Percentiles rank a stretch among this genome's conserved stretches.
Evolutionary conservation across 1,140 invertebrate genomes (phyloP).

Genomic region (Bombus soroeensis): DNA sequence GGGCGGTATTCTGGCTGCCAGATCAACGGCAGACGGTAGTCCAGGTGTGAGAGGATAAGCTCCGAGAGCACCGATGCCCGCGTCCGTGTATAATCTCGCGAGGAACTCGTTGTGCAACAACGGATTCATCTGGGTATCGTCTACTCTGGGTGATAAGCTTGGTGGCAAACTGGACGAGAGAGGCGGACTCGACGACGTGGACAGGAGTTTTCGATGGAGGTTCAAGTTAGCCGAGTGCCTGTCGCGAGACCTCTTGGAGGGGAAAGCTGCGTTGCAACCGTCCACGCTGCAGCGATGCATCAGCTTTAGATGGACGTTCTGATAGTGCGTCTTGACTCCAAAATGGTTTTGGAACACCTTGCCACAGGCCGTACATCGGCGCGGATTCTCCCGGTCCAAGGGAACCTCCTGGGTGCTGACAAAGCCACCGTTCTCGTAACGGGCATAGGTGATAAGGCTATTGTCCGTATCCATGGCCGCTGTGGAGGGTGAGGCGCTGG

Average conservation of each 20-base stretch:
- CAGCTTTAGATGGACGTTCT: conserved; percentile 97
- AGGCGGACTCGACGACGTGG: conserved; percentile 86
- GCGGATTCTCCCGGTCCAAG: conserved; percentile 91
- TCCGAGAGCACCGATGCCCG: conserved; percentile 77
- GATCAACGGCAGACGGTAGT: conserved; percentile 71
- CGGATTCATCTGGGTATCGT: conserved; percentile 77
- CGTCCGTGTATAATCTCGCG: conserved; percentile 91
- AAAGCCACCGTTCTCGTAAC: conserved; percentile 89
- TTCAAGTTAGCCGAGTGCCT: conserved; percentile 96
- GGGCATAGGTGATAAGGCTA: conserved; percentile 84
- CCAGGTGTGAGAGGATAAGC: conserved; percentile 72
- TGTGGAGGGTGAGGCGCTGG: conserved; percentile 82
- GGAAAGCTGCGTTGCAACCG: conserved; percentile 97
- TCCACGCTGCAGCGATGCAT: conserved; percentile 98
- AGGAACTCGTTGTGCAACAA: conserved; percentile 90
- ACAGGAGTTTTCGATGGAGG: conserved; percentile 93
- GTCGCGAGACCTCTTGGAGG: conserved; percentile 96
- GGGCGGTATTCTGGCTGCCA: conserved; percentile 77
- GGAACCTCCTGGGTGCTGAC: conserved; percentile 91
- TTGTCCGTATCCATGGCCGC: conserved; percentile 82
- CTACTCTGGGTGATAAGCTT: conserved; percentile 78
- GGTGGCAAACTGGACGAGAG: conserved; percentile 81
- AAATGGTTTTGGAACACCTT: conserved; percentile 98
- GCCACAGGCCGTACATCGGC: conserved; percentile 95
- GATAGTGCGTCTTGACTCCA: conserved; percentile 97